phyloP scores from a whole-genome alignment of 1,140 invertebrate species.

The Gryon sp. region DNA sequence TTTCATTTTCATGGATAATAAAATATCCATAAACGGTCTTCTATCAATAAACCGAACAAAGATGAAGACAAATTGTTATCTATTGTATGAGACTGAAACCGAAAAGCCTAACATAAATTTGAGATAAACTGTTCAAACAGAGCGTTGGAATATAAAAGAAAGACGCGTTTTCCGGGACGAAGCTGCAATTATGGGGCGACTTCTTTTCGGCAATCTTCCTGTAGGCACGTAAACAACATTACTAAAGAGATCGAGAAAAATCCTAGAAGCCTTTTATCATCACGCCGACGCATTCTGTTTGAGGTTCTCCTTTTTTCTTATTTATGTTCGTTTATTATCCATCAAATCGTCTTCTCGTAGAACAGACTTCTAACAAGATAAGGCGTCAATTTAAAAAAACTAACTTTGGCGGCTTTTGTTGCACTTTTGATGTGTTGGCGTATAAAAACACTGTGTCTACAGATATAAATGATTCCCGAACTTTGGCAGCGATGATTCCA shows the following conservation, averaged over 20 bases:
- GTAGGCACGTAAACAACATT: conserved; percentile 30
- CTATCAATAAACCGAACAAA: conserved; percentile 1
- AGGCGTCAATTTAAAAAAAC: too few relatives aligned
- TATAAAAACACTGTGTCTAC: not conserved
- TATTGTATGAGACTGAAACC: not conserved
- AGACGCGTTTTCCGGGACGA: conserved; percentile 20
- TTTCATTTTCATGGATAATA: too few relatives aligned
- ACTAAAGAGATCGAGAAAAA: conserved; percentile 37
- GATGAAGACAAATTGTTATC: conserved; percentile 14
- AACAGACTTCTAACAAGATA: too few relatives aligned
- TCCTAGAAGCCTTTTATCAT: conserved; percentile 50
- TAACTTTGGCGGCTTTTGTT: too few relatives aligned
- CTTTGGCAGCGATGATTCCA: not conserved
- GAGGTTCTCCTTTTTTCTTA: conserved; percentile 47
- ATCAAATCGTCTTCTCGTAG: not conserved
- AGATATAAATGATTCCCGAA: conserved; percentile 7
- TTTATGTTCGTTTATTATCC: conserved; percentile 41
- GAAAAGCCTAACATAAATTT: conserved; percentile 1
- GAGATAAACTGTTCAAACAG: conserved; percentile 20
- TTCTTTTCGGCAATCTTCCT: conserved; percentile 2
- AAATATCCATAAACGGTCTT: not conserved
- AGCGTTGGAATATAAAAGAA: not conserved
- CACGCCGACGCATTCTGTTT: conserved; percentile 58
- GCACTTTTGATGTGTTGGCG: conserved; percentile 4
- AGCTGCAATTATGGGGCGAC: conserved; percentile 8